Conservation (phyloP, 2,113 vertebrate species). For the Paralichthys olivaceus region DNA sequence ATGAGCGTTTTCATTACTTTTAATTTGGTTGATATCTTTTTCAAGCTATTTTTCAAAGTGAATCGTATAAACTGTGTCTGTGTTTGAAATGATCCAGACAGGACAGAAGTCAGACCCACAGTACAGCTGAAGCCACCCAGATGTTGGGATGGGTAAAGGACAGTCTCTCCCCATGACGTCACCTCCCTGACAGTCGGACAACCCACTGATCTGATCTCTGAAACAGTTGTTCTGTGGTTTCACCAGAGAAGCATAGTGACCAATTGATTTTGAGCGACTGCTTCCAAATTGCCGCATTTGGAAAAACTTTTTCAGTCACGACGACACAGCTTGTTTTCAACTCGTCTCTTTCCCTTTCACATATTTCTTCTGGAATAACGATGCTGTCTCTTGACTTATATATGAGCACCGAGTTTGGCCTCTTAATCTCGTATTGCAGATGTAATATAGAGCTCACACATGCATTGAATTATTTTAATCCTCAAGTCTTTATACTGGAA, state of each 20-base stretch:
- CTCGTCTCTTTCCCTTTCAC: background rate
- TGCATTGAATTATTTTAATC: too few relatives aligned
- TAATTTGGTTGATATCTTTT: background rate
- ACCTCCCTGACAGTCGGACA: conserved; percentile 3
- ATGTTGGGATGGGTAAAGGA: background rate
- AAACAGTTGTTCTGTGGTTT: conserved; percentile 33
- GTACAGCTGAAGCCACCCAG: background rate
- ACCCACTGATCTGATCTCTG: conserved; percentile 18
- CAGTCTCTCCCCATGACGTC: conserved; percentile 4
- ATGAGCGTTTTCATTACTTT: background rate
- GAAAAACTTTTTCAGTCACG: background rate
- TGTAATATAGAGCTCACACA: too few relatives aligned
- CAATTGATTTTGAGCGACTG: conserved; percentile 9
- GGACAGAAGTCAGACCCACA: background rate
- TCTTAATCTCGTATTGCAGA: too few relatives aligned
- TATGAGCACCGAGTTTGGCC: too few relatives aligned
- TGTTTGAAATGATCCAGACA: too few relatives aligned
- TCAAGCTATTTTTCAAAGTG: too few relatives aligned
- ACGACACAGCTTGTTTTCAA: background rate
- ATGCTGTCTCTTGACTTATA: too few relatives aligned
- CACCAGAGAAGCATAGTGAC: conserved; percentile 12
- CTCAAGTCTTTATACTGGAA: too few relatives aligned
- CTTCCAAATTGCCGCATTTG: background rate
- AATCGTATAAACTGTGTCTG: too few relatives aligned
- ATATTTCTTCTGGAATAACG: background rate